Percentiles rank a stretch among this genome's conserved stretches.
Evolutionary conservation across 2,797 vertebrate genomes (phyloP).

Genomic region (Helarctos malayanus): DNA sequence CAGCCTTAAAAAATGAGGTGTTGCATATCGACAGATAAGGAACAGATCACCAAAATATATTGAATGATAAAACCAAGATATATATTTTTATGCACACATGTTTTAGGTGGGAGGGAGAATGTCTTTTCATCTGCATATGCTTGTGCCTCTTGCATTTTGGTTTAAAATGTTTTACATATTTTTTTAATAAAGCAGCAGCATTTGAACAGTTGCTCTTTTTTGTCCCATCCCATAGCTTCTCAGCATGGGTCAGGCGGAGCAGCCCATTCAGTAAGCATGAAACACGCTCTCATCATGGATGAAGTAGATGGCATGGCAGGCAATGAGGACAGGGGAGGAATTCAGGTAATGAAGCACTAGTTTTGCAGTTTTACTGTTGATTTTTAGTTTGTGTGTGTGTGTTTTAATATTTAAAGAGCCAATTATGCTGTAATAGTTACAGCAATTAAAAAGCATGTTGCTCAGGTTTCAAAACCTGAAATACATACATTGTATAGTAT

Average conservation of each 20-base stretch:
- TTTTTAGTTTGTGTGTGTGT: not conserved
- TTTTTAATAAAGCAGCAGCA: not conserved
- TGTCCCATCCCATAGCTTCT: not conserved
- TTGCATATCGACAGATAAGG: not conserved
- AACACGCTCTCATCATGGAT: slow-evolving; percentile 98
- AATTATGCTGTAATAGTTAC: not conserved
- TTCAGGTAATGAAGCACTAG: slow-evolving; percentile 92
- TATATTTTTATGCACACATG: not conserved
- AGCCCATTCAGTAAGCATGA: slow-evolving; percentile 92
- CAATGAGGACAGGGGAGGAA: slow-evolving; percentile 97
- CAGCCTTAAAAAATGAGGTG: slow-evolving; percentile 14
- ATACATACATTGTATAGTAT: not conserved
- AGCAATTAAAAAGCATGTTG: not conserved
- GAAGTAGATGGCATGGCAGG: slow-evolving; percentile 99
- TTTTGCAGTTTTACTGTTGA: not conserved
- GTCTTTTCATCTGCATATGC: not conserved
- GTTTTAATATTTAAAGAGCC: not conserved
- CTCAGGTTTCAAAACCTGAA: slow-evolving; percentile 45
- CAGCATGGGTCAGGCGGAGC: slow-evolving; percentile 88
- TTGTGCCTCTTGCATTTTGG: not conserved
- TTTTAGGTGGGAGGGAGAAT: not conserved
- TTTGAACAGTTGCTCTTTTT: slow-evolving; percentile 35
- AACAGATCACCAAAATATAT: not conserved
- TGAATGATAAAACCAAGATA: not conserved
- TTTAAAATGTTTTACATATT: not conserved